A percentile compares a stretch with the other conserved stretches of the same genome.
Evolutionary conservation across 2,888 invertebrate species (phyloP).

Genomic region (Tryphoninae sp.): DNA sequence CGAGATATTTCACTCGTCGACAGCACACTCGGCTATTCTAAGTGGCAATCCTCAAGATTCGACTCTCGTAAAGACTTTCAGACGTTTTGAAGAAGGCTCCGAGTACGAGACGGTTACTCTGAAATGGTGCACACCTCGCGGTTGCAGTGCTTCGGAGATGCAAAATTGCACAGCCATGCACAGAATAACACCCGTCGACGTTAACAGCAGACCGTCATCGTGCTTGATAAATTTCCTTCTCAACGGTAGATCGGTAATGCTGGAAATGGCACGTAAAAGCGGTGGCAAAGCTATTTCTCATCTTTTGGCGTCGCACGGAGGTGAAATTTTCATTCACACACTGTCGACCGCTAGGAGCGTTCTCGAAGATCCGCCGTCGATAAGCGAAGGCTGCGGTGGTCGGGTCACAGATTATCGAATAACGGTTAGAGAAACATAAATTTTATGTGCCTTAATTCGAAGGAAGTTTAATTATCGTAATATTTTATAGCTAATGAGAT

Average conservation of each 20-base stretch:
- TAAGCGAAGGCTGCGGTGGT: conserved; percentile 97
- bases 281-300: conserved; percentile 96
- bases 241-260: conserved; percentile 94
- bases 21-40: conserved; percentile 92
- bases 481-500: no score
- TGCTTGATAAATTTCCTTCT: conserved; percentile 98
- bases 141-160: conserved; percentile 89
- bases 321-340: conserved; percentile 97
- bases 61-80: conserved; percentile 85
- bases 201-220: conserved; percentile 97
- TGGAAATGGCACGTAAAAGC: conserved; percentile 93
- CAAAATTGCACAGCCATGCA: conserved; percentile 93
- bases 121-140: conserved; percentile 99
- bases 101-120: conserved; percentile 93
- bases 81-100: conserved; percentile 85
- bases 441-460: not conserved
- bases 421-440: conserved; percentile 77
- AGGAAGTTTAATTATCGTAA: no score
- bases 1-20: conserved; percentile 95
- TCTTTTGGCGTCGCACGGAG: conserved; percentile 95
- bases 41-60: conserved; percentile 85
- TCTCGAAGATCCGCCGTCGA: conserved; percentile 96
- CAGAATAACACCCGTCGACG: conserved; percentile 97
- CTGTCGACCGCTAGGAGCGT: conserved; percentile 92
- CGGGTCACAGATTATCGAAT: conserved; percentile 95